These are phyloP conservation scores for Zoroaster sp. DNA, from an alignment of 53 echinoderm and acorn worm genomes.

Conservation along the genomic window DNA sequence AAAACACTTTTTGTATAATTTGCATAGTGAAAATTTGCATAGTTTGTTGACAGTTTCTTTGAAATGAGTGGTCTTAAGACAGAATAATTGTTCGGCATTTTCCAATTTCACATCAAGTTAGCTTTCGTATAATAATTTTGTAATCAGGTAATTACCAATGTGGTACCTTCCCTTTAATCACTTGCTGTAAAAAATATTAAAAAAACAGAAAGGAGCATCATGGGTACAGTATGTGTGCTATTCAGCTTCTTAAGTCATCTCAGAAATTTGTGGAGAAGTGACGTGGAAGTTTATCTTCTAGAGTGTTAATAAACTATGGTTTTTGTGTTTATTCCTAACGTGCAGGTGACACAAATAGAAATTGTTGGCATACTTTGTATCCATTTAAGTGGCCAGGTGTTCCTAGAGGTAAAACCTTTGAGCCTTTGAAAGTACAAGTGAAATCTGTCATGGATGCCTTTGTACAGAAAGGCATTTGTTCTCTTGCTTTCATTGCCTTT, in stretches of 20 bases:
- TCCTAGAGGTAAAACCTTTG: not conserved
- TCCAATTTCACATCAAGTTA: no score
- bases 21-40: no score
- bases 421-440: slow-evolving; percentile 31
- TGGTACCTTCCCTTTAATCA: not conserved
- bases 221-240: not conserved
- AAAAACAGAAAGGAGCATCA: not conserved
- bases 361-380: slow-evolving; percentile 32
- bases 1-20: no score
- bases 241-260: slow-evolving; percentile 21
- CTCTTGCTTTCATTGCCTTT: not conserved
- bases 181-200: no score
- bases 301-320: slow-evolving; percentile 8
- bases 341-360: slow-evolving; percentile 3
- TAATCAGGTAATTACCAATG: no score
- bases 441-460: not conserved
- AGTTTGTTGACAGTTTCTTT: no score
- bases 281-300: slow-evolving; percentile 30
- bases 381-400: slow-evolving; percentile 37
- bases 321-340: slow-evolving; percentile 22
- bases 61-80: no score
- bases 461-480: not conserved
- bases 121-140: no score
- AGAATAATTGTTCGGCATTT: no score
- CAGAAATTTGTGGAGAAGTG: not conserved